Evolutionary conservation across 2,797 vertebrate species (phyloP), one percentile per base, ranked within the genome.

Genomic region (Acipenser ruthenus): DNA sequence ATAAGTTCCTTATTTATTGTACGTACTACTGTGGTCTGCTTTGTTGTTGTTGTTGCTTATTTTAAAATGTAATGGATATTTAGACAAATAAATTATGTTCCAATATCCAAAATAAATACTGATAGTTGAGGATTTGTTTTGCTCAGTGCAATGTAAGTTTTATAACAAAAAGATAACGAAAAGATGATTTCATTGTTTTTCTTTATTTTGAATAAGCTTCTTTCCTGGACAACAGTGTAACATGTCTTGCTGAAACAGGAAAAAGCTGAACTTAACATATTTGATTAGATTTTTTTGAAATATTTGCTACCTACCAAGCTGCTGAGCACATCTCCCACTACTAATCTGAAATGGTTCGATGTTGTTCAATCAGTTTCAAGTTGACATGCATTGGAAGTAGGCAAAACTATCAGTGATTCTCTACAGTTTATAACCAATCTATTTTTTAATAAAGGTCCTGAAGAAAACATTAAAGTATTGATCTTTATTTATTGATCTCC

Each of bases 401-500:
- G 83, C 82, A 75, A 77, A 81, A 78, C 83, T 83, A 82, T 82
- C 83, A 83, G 85, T 88, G 87, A 89, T 88, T 89, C 88, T 86
- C 82, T 75, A 83, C 87, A 88, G 86, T 93, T 89, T 89, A 93
- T 91, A 92, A 86, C 82, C 83, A 85, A 91, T 91, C 88, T 91
- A 89, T 91, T 92, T 89, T 91, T 93, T 91, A 92, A 93, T 93
- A 92, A 92, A 92, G 88, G 89, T 86, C 80, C 78, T 86, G 80
- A 89, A 89, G 88, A 93, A 95, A 91, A 94, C 93, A 92, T 94
- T 93, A 91, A 88, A 84, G 56, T 85, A 93, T 91, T 86, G 90
- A 94, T 94, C 91, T 86, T 93, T 91, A 92, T 91, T 89, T 94
- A 95, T 93, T 89, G 93, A 94, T 88, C 92, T 84, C 73, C 72